Evolutionary conservation across 2,797 vertebrate species (phyloP), one percentile per base, ranked within the genome.

Genomic region (Cynodonichthys magdalenae): DNA sequence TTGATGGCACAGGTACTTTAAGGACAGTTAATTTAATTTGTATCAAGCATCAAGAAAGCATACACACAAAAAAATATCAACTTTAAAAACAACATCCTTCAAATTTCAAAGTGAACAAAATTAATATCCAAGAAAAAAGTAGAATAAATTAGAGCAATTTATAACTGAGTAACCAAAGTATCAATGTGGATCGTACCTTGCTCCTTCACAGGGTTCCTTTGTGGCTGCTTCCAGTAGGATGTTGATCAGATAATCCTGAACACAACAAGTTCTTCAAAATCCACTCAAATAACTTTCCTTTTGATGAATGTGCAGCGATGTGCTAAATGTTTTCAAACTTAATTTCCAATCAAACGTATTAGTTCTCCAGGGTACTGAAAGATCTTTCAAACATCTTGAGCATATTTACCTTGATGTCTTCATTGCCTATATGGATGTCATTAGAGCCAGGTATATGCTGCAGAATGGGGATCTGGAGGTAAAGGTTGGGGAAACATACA

Each of bases 401-500:
- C 2, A 4, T 56, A 2, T 20, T 67, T 90, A 99, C 98, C 95
- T 98, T 99, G 51, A 99, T 86, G 65, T 96, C 94, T 74, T 94
- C 91, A 8, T 92, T 83, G 69, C 91, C 89, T 0, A 90, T 63
- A 1, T 76, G 18, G 12, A 94, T 75, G 47, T 96, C 94, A 15
- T 87, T 87, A 4, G 89, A 84, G 81, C 93, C 95, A 0, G 91
- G 74, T 27, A 88, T 24, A 1, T 90, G 83, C 68, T 91, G 94
- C 55, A 96, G 57, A 15, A 93, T 67, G 3, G 96, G 95, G 66
- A 97, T 94, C 80, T 97, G 93, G 31, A 63, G 92, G 83, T 97
- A 98, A 69, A 94, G 92, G 66, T 96, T 98, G 45, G 97, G 97
- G 66, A 98, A 98, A 90, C 97, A 98, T 83, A 98, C 95, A 0